Evolutionary conservation across 2,888 invertebrate genomes (phyloP), one percentile per base, ranked within the genome.

Genomic region (Ischnura elegans): DNA sequence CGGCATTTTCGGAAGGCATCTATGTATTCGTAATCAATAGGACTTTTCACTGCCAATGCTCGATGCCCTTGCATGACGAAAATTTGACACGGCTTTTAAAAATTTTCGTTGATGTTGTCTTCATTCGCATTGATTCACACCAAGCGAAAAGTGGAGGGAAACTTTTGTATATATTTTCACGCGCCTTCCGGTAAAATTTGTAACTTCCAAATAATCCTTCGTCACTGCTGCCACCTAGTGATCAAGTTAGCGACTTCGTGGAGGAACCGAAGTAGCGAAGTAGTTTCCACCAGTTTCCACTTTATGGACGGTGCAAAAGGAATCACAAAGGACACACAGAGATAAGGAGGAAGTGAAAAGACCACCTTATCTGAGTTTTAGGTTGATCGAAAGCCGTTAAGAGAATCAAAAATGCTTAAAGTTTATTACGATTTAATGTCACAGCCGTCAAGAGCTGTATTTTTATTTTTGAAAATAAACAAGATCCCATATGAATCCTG

Each of bases 381-480:
- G 61, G 6, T 21, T n/a, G n/a, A n/a, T n/a, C n/a, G 4, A 36
- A 36, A 87, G 29, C n/a, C 10, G 16, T 36, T 61, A 21, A 47
- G 36, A 16, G 43, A 51, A 47, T 47, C 47, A 13, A 76, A 8
- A n/a, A 45, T 46, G 47, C 47, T 93, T 5, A 93, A 93, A 45
- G 43, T 93, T n/a, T 93, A 93, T 45, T 66, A 43, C 21, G 87
- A 93, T 42, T 61, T 93, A 19, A 43, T 93, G 46, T 93, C 93
- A 6, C 93, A 93, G 87, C 93, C 93, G 16, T 93, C 93, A 55
- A 93, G 93, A 25, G 93, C 93, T 25, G 29, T 93, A 16, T 25
- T 87, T 87, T 76, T 93, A 25, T 93, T 93, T 46, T 45, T 93
- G 29, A 93, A 93, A 93, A 45, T 76, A n/a, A 93, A 47, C 45